A percentile compares a stretch with the other conserved stretches of the same genome.
Evolutionary conservation across 2,797 vertebrate genomes (phyloP).

Genomic region (Tadarida brasiliensis): DNA sequence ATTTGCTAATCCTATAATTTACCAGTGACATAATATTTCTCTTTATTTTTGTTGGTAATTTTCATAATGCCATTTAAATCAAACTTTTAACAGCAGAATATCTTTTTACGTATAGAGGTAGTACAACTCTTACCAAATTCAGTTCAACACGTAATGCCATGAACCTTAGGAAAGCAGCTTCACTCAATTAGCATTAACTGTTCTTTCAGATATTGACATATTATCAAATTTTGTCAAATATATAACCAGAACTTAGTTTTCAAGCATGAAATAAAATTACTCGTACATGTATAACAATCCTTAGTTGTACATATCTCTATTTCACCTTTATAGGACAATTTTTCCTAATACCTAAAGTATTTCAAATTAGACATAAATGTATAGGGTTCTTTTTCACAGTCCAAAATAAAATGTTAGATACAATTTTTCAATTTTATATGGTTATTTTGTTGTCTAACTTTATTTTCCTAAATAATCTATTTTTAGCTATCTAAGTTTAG

Average conservation of each 20-base stretch:
- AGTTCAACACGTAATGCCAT: not conserved
- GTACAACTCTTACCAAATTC: not conserved
- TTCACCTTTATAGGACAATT: not conserved
- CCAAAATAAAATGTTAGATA: not conserved
- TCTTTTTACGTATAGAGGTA: not conserved
- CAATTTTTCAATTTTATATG: not conserved
- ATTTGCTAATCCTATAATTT: not conserved
- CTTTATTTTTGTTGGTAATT: not conserved
- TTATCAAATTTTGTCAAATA: not conserved
- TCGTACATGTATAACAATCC: not conserved
- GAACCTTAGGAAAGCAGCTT: not conserved
- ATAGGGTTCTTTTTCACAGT: not conserved
- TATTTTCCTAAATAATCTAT: not conserved
- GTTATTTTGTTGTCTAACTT: not conserved
- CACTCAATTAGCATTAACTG: not conserved
- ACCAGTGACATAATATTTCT: not conserved
- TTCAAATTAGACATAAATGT: not conserved
- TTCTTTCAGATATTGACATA: not conserved
- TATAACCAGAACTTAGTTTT: not conserved
- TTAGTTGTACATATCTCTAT: not conserved
- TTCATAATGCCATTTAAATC: constrained; percentile 13
- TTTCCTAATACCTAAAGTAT: not conserved
- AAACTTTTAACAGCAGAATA: not conserved
- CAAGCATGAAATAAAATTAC: not conserved
- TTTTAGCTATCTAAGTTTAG: not conserved